These are phyloP conservation scores for Eudyptes chrysolophus DNA, from an alignment of 2,113 vertebrate genomes.

Conservation along the genomic window DNA sequence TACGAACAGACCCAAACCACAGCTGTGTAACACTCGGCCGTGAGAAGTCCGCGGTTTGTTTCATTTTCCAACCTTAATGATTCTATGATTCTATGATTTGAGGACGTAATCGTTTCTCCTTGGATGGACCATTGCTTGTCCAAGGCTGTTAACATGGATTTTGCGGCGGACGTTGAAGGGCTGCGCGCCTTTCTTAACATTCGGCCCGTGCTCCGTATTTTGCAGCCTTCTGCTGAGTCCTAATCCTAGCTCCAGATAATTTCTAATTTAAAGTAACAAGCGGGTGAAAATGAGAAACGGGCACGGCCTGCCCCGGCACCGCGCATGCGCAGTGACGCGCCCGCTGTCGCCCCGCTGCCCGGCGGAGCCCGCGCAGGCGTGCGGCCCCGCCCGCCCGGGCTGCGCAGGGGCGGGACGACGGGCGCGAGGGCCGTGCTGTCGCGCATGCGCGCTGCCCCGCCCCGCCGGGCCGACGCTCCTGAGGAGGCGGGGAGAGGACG, in stretches of 20 bases:
- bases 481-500: too few species aligned
- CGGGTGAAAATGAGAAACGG: too few species aligned
- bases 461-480: too few species aligned
- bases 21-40: fast-evolving
- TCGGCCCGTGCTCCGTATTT: background rate
- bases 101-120: background rate
- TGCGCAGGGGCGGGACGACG: background rate
- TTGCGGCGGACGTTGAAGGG: background rate
- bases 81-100: background rate
- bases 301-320: too few species aligned
- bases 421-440: fast-evolving
- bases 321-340: background rate
- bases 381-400: background rate
- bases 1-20: fast-evolving
- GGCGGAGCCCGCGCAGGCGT: background rate
- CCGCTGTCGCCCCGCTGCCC: too few species aligned
- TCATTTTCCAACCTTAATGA: too few species aligned
- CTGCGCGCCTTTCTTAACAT: too few species aligned
- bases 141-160: fast-evolving
- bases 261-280: too few species aligned
- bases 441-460: background rate
- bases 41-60: too few species aligned
- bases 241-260: too few species aligned
- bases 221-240: background rate
- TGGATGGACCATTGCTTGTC: fast-evolving